phyloP scores from a whole-genome alignment of 2,797 vertebrate species.

The Heterohyrax brucei region DNA sequence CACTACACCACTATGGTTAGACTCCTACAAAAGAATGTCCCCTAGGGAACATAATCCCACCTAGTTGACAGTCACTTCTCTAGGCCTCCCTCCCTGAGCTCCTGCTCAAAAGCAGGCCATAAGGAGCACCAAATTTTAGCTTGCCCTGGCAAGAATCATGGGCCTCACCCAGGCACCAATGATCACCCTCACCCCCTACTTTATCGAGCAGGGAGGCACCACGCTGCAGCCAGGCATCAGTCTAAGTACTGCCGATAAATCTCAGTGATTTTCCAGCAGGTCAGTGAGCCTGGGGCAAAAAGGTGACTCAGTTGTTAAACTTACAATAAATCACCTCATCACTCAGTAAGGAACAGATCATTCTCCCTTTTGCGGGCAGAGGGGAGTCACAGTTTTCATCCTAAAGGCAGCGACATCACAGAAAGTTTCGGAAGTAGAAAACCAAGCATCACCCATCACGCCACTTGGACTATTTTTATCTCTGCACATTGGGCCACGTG shows the following conservation, averaged over 20 bases:
- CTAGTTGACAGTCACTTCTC: accelerated
- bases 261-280: conserved; percentile 71
- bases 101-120: neutral
- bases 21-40: too few relatives aligned
- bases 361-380: neutral
- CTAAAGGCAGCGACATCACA: neutral
- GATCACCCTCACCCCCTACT: neutral
- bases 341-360: accelerated
- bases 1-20: too few relatives aligned
- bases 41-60: neutral
- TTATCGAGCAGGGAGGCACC: neutral
- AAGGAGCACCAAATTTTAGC: neutral
- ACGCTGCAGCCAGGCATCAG: neutral
- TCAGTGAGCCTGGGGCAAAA: conserved; percentile 50
- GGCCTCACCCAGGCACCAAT: neutral
- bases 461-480: neutral
- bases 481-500: neutral
- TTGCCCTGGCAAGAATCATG: neutral
- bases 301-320: conserved; percentile 35
- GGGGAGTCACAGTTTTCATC: conserved; percentile 9
- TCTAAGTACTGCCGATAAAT: conserved; percentile 72
- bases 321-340: conserved; percentile 30
- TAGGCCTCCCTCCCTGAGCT: neutral
- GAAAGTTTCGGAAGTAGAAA: neutral
- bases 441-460: too few relatives aligned